Conservation (phyloP, 2,797 vertebrate species). For the Tenualosa thibaudeaui region DNA sequence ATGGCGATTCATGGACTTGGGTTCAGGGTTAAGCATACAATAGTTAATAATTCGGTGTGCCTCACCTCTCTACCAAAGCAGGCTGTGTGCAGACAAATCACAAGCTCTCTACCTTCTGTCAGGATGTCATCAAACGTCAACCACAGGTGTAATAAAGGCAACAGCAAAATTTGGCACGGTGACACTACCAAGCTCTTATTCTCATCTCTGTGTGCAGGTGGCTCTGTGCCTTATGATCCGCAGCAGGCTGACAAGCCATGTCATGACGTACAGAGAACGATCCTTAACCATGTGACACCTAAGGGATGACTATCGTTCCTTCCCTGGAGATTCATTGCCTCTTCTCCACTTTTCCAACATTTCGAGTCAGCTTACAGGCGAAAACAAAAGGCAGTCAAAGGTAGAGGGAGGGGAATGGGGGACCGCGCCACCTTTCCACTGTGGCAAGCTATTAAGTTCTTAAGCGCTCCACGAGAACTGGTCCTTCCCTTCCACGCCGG, state of each 20-base stretch:
- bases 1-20: not conserved
- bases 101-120: not conserved
- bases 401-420: not conserved
- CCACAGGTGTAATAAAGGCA: not conserved
- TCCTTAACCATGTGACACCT: not conserved
- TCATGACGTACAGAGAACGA: not conserved
- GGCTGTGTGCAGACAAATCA: not conserved
- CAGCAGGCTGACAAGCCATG: not conserved
- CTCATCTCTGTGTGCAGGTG: not conserved
- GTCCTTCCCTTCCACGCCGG: conserved; percentile 50
- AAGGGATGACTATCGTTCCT: not conserved
- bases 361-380: not conserved
- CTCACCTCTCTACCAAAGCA: not conserved
- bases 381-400: not conserved
- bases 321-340: not conserved
- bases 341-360: not conserved
- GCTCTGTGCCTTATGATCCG: not conserved
- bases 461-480: conserved; percentile 74
- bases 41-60: not conserved
- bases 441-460: conserved; percentile 70
- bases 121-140: not conserved
- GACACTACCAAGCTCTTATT: not conserved
- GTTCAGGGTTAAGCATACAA: not conserved
- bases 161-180: not conserved
- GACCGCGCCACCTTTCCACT: conserved; percentile 27